Conservation (phyloP, 2,888 invertebrate genomes). For the Branchellion lobata region DNA sequence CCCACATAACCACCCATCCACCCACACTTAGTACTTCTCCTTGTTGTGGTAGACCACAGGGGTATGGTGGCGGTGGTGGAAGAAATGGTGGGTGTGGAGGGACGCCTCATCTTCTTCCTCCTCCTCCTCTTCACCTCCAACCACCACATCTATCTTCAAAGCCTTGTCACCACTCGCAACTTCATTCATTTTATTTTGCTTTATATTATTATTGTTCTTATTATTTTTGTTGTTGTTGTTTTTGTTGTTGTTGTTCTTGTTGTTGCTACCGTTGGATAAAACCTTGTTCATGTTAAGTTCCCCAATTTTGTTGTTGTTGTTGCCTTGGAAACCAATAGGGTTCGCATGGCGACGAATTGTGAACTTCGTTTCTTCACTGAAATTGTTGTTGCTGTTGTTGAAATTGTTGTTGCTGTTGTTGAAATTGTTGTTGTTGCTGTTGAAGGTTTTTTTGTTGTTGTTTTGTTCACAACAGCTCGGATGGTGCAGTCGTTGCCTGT, state of each 20-base stretch:
- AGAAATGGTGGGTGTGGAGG: neutral
- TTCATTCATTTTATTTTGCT: neutral
- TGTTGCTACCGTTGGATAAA: neutral
- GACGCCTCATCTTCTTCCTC: neutral
- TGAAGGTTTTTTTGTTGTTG: neutral
- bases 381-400: neutral
- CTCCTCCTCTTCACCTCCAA: neutral
- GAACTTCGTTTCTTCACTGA: conserved; percentile 6
- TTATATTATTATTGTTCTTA: neutral
- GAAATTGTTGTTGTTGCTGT: too few species aligned
- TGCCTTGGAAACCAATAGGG: conserved; percentile 10
- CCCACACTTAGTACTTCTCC: neutral
- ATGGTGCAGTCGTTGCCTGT: neutral
- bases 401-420: neutral
- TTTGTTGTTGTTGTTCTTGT: neutral
- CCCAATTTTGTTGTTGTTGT: neutral
- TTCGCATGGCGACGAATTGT: conserved; percentile 2
- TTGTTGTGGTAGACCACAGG: conserved; percentile 10
- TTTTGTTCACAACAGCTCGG: conserved; percentile 5
- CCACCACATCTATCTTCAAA: neutral
- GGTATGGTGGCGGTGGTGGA: conserved; percentile 1
- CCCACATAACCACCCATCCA: neutral
- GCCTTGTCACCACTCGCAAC: too few species aligned
- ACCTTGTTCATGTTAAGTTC: conserved; percentile 2
- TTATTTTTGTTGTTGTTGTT: neutral